Evolutionary conservation across 2,113 vertebrate species (phyloP), one percentile per base, ranked within the genome.

Genomic region (Circaetus cinerascens): DNA sequence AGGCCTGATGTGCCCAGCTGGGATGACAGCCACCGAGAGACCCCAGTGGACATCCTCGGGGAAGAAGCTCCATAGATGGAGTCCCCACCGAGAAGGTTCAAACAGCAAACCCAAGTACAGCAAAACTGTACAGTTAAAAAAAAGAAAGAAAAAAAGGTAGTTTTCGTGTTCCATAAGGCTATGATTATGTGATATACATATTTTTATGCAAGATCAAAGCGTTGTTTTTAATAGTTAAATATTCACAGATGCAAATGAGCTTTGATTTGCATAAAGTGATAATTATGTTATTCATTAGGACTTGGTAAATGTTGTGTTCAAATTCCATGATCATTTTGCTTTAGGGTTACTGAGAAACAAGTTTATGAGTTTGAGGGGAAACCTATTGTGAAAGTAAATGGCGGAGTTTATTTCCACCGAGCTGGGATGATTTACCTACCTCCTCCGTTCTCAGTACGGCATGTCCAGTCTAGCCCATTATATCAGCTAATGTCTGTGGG

Each of bases 111-210:
- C 71, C 29, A 1, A 92, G 90, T 2, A 8, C 64, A 72, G 86
- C 66, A 85, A 88, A 97, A 96, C 83, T 64, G 67, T 60, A 43
- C 74, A 32, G 93, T 51, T 79, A 27, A 88, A 90, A 88, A 77
- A 83, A 74, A 9, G 6, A 16, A 59, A 67, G 15, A 56, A 93
- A 88, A 88, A 96, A 74, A 78, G 80, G 86, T 59, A 90, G 62
- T 95, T 96, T 96, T 96, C 86, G 92, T 94, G 88, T 98, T 97
- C 94, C 97, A 95, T 93, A 97, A 97, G 97, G 96, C 95, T 96
- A 97, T 98, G 97, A 97, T 97, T 97, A 97, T 97, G 93, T 96
- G 97, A 96, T 96, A 90, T 96, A 98, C 95, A 96, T 97, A 98
- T 97, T 97, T 97, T 97, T 96, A 94, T 97, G 96, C 95, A 74